Conservation (phyloP, 2,113 vertebrate genomes). For the Dolichotis patagonum region DNA sequence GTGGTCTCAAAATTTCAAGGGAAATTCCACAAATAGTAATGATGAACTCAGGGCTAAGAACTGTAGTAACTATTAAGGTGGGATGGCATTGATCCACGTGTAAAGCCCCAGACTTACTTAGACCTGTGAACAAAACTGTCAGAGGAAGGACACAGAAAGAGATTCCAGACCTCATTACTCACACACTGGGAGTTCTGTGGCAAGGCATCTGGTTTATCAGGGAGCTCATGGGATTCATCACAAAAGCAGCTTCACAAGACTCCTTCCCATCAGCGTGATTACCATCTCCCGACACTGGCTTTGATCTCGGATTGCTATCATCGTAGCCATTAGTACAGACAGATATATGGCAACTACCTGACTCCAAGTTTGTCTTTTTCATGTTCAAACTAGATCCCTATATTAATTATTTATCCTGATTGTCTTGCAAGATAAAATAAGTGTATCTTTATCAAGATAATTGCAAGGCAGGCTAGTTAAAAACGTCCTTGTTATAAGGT, state of each 20-base stretch:
- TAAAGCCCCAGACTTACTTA: neutral
- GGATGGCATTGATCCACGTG: neutral
- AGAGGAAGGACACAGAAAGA: neutral
- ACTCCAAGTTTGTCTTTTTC: slow-evolving; percentile 11
- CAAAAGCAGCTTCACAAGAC: neutral
- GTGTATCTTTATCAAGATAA: slow-evolving; percentile 53
- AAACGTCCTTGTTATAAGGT: neutral
- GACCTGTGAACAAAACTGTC: neutral
- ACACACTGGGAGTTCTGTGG: neutral
- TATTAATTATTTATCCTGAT: slow-evolving; percentile 30
- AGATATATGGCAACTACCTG: neutral
- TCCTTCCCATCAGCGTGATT: neutral
- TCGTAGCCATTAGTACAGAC: neutral
- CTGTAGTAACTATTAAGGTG: neutral
- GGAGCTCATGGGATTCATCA: slow-evolving; percentile 27
- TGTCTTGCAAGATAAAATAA: slow-evolving; percentile 45
- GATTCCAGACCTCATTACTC: neutral
- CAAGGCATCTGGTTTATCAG: neutral
- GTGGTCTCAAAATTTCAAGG: neutral
- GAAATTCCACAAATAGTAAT: neutral
- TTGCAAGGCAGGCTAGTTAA: neutral
- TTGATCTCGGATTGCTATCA: slow-evolving; percentile 5
- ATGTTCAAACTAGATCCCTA: neutral
- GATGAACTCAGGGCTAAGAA: neutral
- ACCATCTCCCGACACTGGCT: neutral